Conservation (phyloP, 2,113 vertebrate species). For the Verasper variegatus region DNA sequence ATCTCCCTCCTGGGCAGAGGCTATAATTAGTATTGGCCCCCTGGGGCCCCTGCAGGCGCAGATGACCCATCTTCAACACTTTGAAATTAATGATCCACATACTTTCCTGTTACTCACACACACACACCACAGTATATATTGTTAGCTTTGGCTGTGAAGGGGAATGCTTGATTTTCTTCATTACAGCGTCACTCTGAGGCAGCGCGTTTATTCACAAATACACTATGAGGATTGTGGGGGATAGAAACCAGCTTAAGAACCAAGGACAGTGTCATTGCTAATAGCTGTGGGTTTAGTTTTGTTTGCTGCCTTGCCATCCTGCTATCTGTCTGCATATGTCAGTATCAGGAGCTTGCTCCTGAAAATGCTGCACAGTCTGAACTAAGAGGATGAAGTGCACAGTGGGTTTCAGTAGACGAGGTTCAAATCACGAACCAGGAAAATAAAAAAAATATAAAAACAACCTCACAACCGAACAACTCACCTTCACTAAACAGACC, state of each 20-base stretch:
- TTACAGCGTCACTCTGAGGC: conserved; percentile 28
- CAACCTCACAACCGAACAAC: too few species aligned
- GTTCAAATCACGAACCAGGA: too few species aligned
- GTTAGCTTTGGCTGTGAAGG: conserved; percentile 35
- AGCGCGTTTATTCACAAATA: conserved; percentile 30
- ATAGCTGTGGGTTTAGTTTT: conserved; percentile 15
- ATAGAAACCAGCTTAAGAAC: conserved; percentile 1
- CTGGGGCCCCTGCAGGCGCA: conserved; percentile 41
- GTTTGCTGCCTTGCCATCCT: background rate
- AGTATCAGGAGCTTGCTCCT: background rate
- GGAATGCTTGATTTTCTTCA: conserved; percentile 41
- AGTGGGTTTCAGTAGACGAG: too few species aligned
- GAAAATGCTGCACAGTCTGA: too few species aligned
- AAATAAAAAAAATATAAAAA: too few species aligned
- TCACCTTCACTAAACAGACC: too few species aligned
- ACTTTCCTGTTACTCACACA: conserved; percentile 45
- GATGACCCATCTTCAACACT: conserved; percentile 53
- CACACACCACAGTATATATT: conserved; percentile 49
- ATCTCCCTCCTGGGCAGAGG: conserved; percentile 36
- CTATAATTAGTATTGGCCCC: conserved; percentile 68
- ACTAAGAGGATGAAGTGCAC: too few species aligned
- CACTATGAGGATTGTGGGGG: conserved; percentile 37
- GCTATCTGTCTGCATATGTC: background rate
- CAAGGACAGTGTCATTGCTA: conserved; percentile 21
- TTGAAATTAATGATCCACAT: conserved; percentile 68